Evolutionary conservation across 2,888 invertebrate species (phyloP).

Genomic region (Synanthedon tipuliformis): DNA sequence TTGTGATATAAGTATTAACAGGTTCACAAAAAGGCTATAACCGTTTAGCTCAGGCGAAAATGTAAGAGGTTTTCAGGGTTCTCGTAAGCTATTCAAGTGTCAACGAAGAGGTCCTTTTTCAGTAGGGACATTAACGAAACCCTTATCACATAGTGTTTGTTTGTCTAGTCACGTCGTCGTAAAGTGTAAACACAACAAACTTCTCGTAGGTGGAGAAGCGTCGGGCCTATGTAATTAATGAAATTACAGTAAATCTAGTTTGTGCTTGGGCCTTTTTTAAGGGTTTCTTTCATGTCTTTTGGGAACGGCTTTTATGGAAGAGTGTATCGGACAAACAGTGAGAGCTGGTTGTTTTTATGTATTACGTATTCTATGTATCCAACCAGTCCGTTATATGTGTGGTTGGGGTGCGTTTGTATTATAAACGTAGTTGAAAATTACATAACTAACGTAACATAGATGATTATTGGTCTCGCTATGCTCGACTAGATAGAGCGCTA

Average conservation of each 20-base stretch:
- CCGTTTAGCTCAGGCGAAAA: not conserved
- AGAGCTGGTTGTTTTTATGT: too few species aligned
- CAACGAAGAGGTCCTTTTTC: constrained; percentile 24
- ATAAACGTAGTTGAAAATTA: too few species aligned
- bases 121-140: constrained; percentile 32
- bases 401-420: too few species aligned
- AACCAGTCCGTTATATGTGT: too few species aligned
- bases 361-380: too few species aligned
- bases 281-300: not conserved
- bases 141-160: constrained; percentile 34
- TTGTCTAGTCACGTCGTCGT: constrained; percentile 32
- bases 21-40: not conserved
- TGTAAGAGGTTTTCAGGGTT: constrained; percentile 21
- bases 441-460: too few species aligned
- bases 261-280: not conserved
- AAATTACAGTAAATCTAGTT: constrained; percentile 10
- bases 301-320: too few species aligned
- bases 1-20: not conserved
- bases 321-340: too few species aligned
- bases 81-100: constrained; percentile 28
- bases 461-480: too few species aligned
- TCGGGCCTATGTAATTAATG: constrained; percentile 16
- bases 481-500: too few species aligned
- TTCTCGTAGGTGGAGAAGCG: constrained; percentile 19
- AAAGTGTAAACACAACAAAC: constrained; percentile 30